Evolutionary conservation across 1,140 invertebrate genomes (phyloP), one percentile per base, ranked within the genome.

Genomic region (Caenorhabditis briggsae): DNA sequence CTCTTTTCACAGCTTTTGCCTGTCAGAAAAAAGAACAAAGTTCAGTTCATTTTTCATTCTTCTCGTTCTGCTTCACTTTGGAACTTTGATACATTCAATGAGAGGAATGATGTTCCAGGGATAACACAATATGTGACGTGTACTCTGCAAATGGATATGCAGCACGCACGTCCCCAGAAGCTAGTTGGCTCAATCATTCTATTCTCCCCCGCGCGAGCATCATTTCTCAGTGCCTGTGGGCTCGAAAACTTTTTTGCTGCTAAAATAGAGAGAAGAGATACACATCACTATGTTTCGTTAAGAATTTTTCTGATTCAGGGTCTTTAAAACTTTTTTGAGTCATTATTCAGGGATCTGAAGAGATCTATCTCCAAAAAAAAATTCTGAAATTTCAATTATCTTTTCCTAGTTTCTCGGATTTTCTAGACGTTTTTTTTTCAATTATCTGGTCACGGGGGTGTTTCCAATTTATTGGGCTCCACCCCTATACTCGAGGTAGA

Each of bases 121-220:
- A 8, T n/a, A 74, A 5, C 41, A 11, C 8, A 53, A 20, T 78
- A 50, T 50, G 70, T 53, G 46, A 78, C 70, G 46, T 78, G 70
- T 78, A 16, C n/a, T 20, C 33, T 78, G 70, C 70, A 50, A 46
- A 23, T 20, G 50, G 20, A 50, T 14, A 78, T 78, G 70, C 46
- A n/a, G 50, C 70, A 46, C n/a, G 46, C 46, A 5, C 46, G 3
- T 33, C 33, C 33, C 70, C 70, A 78, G n/a, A 78, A 78, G 70
- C 70, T 78, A 78, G 70, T 78, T 78, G 70, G 70, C 70, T 78
- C 70, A 78, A 78, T 78, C 70, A 78, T 78, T 78, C 12, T 25
- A 61, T 61, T 46, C 23, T 16, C 43, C 3, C 33, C 33, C 33
- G 1, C 33, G 33, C 33, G 33, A 1, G 46, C 70, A n/a, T 78